Percentiles rank a stretch among this genome's conserved stretches.
These are phyloP conservation scores for Bombus waltoni DNA, from an alignment of 1,140 invertebrate genomes.

Conservation along the genomic window DNA sequence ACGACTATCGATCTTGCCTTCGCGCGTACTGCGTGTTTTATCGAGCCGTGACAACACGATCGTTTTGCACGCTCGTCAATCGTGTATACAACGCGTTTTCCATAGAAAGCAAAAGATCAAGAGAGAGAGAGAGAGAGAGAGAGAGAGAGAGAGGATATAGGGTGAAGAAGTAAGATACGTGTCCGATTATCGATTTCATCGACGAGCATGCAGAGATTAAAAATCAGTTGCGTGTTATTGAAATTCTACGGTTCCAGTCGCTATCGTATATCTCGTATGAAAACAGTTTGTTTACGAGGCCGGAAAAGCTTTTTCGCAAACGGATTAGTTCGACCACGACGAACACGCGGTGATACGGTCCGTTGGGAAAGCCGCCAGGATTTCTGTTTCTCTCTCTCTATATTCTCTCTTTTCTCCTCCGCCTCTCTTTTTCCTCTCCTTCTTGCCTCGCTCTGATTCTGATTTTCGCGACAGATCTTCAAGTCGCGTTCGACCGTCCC, in stretches of 20 bases:
- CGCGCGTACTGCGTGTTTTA: slow-evolving; percentile 4
- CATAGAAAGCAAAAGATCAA: not conserved
- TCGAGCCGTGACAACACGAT: slow-evolving; percentile 18
- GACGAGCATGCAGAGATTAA: not conserved
- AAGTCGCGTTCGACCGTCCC: not conserved
- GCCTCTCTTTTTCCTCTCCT: too few species aligned
- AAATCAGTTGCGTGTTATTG: not conserved
- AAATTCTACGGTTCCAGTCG: not conserved
- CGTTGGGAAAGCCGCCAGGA: not conserved
- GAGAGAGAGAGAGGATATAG: not conserved
- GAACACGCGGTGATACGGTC: not conserved
- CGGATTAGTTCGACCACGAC: not conserved
- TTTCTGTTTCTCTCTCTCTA: not conserved
- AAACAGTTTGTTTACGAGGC: not conserved
- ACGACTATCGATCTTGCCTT: not conserved
- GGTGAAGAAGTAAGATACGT: not conserved
- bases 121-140: not conserved
- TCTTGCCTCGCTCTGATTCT: too few species aligned
- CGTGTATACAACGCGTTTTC: not conserved
- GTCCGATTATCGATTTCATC: slow-evolving; percentile 18
- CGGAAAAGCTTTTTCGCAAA: slow-evolving; percentile 14
- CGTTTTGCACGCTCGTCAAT: not conserved
- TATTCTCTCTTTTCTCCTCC: too few species aligned
- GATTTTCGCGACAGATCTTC: not conserved
- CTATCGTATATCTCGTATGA: not conserved